A percentile compares a stretch with the other conserved stretches of the same genome.
These are phyloP conservation scores for Troglohyphantes excavatus DNA, from an alignment of 2,888 invertebrate genomes.

Conservation along the genomic window DNA sequence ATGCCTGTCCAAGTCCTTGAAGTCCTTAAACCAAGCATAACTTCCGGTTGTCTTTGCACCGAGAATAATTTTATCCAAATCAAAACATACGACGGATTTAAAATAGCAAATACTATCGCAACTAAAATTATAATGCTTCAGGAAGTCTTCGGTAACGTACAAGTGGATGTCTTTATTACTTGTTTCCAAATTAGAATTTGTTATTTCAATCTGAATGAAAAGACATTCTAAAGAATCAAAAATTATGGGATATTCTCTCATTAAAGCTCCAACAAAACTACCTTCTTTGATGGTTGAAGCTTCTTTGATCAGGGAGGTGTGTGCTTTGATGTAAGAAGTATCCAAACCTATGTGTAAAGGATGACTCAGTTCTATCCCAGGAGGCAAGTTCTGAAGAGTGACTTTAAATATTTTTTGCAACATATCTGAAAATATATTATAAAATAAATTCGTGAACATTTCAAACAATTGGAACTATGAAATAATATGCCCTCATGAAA, in stretches of 20 bases:
- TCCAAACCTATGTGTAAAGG: slow-evolving; percentile 44
- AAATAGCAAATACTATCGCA: slow-evolving; percentile 39
- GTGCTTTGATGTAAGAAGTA: neutral
- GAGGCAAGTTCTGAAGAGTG: slow-evolving; percentile 11
- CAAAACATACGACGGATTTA: slow-evolving; percentile 48
- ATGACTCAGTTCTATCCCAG: neutral
- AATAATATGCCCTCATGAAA: too few relatives aligned
- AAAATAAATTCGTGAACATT: neutral
- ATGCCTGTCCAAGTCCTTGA: slow-evolving; percentile 5
- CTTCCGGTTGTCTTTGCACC: slow-evolving; percentile 53
- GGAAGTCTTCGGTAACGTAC: slow-evolving; percentile 61
- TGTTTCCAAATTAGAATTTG: neutral
- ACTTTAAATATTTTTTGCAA: slow-evolving; percentile 55
- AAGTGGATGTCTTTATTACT: slow-evolving; percentile 17
- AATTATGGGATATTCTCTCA: slow-evolving; percentile 43
- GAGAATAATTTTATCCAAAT: slow-evolving; percentile 61
- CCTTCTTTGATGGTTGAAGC: neutral
- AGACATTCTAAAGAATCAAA: slow-evolving; percentile 40
- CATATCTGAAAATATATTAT: slow-evolving; percentile 48
- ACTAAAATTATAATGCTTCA: slow-evolving; percentile 51
- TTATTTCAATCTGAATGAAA: slow-evolving; percentile 44
- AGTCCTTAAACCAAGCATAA: slow-evolving; percentile 62
- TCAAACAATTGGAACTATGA: too few relatives aligned
- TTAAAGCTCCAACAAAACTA: slow-evolving; percentile 38
- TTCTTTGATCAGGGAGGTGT: neutral